Percentiles rank a stretch among this genome's conserved stretches.
Evolutionary conservation across 2,113 vertebrate species (phyloP).

Genomic region (Heteronetta atricapilla): DNA sequence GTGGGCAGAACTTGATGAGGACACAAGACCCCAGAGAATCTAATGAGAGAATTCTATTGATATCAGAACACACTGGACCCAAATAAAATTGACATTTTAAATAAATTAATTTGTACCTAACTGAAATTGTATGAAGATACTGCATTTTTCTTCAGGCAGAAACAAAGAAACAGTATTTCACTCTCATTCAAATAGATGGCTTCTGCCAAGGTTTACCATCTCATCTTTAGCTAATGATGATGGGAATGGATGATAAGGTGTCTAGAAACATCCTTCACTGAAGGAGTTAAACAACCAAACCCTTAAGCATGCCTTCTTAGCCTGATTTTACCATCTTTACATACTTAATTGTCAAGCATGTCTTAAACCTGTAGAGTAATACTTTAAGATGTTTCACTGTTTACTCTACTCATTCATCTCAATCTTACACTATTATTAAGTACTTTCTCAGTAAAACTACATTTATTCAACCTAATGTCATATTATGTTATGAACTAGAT

Average conservation of each 20-base stretch:
- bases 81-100: neutral
- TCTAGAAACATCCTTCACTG: neutral
- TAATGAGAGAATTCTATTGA: neutral
- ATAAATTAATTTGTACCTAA: neutral
- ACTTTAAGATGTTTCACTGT: neutral
- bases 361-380: neutral
- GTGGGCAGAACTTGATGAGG: neutral
- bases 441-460: neutral
- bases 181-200: neutral
- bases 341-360: neutral
- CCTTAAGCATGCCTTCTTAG: neutral
- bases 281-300: neutral
- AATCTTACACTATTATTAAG: neutral
- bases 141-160: neutral
- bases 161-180: neutral
- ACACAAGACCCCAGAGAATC: neutral
- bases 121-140: neutral
- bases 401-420: neutral
- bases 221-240: neutral
- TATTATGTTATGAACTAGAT: neutral
- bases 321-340: neutral
- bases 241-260: neutral
- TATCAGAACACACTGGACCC: neutral
- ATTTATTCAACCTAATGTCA: neutral
- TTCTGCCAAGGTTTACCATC: neutral